These are phyloP conservation scores for Campylomormyrus numenius DNA, from an alignment of 2,113 vertebrate genomes.

Conservation along the genomic window DNA sequence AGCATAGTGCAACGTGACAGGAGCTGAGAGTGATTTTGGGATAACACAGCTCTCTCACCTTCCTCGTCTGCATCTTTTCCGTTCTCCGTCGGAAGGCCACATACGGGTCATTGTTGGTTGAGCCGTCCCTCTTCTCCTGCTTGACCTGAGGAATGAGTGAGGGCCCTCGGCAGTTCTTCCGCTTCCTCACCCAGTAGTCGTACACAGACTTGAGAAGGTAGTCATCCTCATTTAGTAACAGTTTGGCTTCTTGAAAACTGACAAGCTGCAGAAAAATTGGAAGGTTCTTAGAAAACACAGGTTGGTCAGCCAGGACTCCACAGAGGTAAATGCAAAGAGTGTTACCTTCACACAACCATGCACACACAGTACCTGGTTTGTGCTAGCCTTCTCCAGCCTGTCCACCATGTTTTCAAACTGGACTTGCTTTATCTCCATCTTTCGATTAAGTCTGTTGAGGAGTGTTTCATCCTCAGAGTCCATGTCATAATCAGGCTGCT, in stretches of 20 bases:
- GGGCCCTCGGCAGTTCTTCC: slow-evolving; percentile 77
- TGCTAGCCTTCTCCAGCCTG: slow-evolving; percentile 85
- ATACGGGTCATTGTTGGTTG: slow-evolving; percentile 84
- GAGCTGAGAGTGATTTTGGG: background rate
- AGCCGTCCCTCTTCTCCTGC: slow-evolving; percentile 89
- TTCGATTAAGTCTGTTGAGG: slow-evolving; percentile 82
- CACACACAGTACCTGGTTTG: slow-evolving; percentile 74
- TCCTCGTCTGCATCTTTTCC: slow-evolving; percentile 92
- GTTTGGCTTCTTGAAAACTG: slow-evolving; percentile 80
- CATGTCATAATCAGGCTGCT: slow-evolving; percentile 91
- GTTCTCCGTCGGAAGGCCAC: slow-evolving; percentile 88
- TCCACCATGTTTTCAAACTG: slow-evolving; percentile 93
- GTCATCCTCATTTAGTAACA: slow-evolving; percentile 88
- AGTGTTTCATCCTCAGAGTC: slow-evolving; percentile 89
- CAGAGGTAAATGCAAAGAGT: background rate
- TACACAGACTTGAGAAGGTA: slow-evolving; percentile 89
- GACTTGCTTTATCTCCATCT: slow-evolving; percentile 86
- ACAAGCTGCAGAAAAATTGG: slow-evolving; percentile 64
- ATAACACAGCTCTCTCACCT: slow-evolving; percentile 56
- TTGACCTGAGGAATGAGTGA: slow-evolving; percentile 81
- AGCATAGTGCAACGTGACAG: slow-evolving; percentile 7
- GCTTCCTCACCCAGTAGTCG: slow-evolving; percentile 90
- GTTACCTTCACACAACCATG: background rate
- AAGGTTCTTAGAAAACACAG: background rate
- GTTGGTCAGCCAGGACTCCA: background rate